phyloP scores from a whole-genome alignment of 2,888 invertebrate species.

The Caenorhabditis imperialis region DNA sequence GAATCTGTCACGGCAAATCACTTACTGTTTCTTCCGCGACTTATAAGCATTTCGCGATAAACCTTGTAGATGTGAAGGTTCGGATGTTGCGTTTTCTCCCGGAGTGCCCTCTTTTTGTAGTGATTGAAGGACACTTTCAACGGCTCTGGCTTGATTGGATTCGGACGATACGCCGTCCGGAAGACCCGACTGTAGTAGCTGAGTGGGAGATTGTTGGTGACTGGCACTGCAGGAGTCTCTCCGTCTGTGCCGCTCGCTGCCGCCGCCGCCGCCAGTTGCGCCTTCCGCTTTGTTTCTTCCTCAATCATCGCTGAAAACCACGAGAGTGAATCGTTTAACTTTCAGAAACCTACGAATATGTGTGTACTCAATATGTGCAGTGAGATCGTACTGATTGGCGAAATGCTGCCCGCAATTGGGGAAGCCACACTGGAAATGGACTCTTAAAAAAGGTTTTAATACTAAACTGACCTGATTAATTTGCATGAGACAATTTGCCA shows the following conservation, averaged over 20 bases:
- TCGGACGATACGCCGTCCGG: slow-evolving; percentile 56
- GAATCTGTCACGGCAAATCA: background rate
- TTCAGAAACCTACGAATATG: slow-evolving; percentile 56
- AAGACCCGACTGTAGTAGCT: slow-evolving; percentile 61
- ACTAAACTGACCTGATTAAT: slow-evolving; percentile 22
- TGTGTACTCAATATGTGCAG: slow-evolving; percentile 61
- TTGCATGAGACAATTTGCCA: slow-evolving; percentile 46
- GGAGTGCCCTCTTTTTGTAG: slow-evolving; percentile 35
- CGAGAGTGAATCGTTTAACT: too few species aligned
- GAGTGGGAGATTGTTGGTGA: slow-evolving; percentile 55
- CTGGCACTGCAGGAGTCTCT: slow-evolving; percentile 3
- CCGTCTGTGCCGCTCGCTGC: slow-evolving; percentile 2
- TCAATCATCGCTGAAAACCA: slow-evolving; percentile 55
- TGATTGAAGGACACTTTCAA: slow-evolving; percentile 61
- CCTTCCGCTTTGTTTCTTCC: slow-evolving; percentile 52
- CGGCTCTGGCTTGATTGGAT: slow-evolving; percentile 52
- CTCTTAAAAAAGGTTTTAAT: background rate
- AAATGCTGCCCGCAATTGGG: slow-evolving; percentile 55
- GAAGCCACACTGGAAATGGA: slow-evolving; percentile 42
- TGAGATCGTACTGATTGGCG: slow-evolving; percentile 59
- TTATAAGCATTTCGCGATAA: slow-evolving; percentile 26
- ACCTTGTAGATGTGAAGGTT: slow-evolving; percentile 5
- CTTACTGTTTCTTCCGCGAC: slow-evolving; percentile 19
- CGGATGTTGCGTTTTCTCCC: background rate
- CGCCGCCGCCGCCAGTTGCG: background rate